Conservation (phyloP, 2,888 invertebrate species). For the Cyclophora albipunctata region DNA sequence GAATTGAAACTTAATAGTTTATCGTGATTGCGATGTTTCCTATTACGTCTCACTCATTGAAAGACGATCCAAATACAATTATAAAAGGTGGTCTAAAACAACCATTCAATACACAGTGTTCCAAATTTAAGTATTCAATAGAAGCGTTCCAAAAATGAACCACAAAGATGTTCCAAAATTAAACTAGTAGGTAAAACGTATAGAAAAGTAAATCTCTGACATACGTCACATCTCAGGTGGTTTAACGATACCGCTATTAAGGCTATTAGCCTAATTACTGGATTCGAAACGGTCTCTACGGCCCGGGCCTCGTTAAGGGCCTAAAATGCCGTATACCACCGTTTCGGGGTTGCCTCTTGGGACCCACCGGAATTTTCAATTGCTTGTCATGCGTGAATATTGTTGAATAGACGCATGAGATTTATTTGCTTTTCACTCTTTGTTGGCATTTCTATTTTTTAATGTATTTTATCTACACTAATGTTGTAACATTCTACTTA, state of each 20-base stretch:
- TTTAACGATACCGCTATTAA: conserved; percentile 40
- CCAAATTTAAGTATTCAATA: too few relatives aligned
- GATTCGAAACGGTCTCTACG: conserved; percentile 34
- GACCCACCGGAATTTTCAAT: conserved; percentile 34
- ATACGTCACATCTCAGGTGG: conserved; percentile 31
- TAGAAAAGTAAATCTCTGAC: background rate
- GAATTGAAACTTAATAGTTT: conserved; percentile 62
- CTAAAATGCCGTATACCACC: conserved; percentile 16
- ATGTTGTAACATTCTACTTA: too few relatives aligned
- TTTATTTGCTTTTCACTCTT: background rate
- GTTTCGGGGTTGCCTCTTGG: conserved; percentile 22
- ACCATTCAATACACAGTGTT: too few relatives aligned
- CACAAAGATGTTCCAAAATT: too few relatives aligned
- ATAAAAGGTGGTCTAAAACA: too few relatives aligned
- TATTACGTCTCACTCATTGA: background rate
- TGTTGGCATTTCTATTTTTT: background rate
- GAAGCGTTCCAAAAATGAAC: too few relatives aligned
- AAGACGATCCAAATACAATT: too few relatives aligned
- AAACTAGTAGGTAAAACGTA: too few relatives aligned
- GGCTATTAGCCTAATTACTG: conserved; percentile 54
- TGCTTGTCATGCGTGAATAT: conserved; percentile 29
- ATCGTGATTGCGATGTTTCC: conserved; percentile 28
- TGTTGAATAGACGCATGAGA: conserved; percentile 5
- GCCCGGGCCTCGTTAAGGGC: conserved; percentile 41
- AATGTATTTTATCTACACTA: too few relatives aligned